These are phyloP conservation scores for Lepas anatifera DNA, from an alignment of 2,888 invertebrate species.

Conservation along the genomic window DNA sequence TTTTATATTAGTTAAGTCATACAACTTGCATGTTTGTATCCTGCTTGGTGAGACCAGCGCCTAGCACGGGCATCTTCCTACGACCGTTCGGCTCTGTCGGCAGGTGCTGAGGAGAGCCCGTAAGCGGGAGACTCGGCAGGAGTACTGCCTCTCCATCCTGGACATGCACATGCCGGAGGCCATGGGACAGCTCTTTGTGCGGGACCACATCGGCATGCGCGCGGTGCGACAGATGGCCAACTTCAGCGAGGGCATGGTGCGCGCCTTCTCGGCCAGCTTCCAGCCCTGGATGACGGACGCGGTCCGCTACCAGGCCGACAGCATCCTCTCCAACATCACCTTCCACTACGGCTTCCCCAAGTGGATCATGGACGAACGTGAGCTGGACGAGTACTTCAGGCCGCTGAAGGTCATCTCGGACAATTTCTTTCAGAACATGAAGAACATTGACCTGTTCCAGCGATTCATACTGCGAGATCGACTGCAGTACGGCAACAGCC, in stretches of 20 bases:
- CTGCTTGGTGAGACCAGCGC: too few relatives aligned
- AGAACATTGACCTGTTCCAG: background rate
- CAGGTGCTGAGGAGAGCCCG: background rate
- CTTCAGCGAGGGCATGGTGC: background rate
- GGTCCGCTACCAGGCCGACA: background rate
- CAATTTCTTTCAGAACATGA: background rate
- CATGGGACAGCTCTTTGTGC: background rate
- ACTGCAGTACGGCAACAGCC: background rate
- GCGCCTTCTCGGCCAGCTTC: background rate
- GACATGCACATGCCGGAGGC: background rate
- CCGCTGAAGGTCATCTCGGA: background rate
- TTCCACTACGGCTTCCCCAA: conserved; percentile 4
- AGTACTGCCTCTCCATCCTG: background rate
- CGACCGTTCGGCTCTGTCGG: too few relatives aligned
- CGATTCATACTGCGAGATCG: background rate
- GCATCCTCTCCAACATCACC: background rate
- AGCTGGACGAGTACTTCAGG: background rate
- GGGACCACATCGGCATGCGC: background rate
- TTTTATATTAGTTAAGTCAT: too few relatives aligned
- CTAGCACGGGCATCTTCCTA: too few relatives aligned
- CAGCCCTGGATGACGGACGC: background rate
- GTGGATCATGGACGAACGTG: background rate
- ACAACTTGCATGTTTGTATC: too few relatives aligned
- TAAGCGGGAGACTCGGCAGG: background rate
- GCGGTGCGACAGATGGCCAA: background rate